Base-by-base conservation (phyloP, 2,797 vertebrate species). In the Parotocinclus haroldoi region DNA sequence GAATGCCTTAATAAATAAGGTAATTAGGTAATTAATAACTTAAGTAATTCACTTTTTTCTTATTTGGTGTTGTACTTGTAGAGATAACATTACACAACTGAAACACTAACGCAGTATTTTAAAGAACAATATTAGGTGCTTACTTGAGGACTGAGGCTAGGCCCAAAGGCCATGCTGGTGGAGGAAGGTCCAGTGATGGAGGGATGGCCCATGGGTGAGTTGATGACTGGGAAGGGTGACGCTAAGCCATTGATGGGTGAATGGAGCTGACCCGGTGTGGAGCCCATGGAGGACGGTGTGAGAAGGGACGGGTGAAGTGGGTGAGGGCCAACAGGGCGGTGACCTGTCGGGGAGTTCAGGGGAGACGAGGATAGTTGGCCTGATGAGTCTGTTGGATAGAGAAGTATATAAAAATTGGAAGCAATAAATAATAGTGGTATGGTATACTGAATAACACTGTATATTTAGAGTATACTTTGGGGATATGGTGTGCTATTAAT, bases 171-270 rank as follows among this genome's bases (percentile, higher is more conserved):
- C 79, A 93, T 84, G 68, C 87, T 83, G 48, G 88, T 88, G 37
- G 58, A 68, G 60, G 92, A 83, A 44, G 90, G 90, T 72, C 91
- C 87, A 0, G 89, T 88, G 87, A 93, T 92, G 5, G 88, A 84
- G 71, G 90, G 90, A 58, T 81, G 83, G 37, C 91, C 91, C 88
- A 92, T 86, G 62, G 91, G 85, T 1, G 92, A 88, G 83, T 88
- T 91, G 89, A 93, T 93, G 83, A 93, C 83, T 0, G 92, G 91
- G 82, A 90, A 94, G 67, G 91, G 90, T 0, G 91, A 90, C 76
- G 85, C 84, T 58, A 93, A 79, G 59, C 88, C 87, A 73, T 89
- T 91, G 83, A 92, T 89, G 75, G 92, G 91, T 0, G 92, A 93
- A 72, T 92, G 91, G 44, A 93, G 87, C 80, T 91, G 92, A 40